Conservation (phyloP, 2,888 invertebrate genomes). For the Labia minor region DNA sequence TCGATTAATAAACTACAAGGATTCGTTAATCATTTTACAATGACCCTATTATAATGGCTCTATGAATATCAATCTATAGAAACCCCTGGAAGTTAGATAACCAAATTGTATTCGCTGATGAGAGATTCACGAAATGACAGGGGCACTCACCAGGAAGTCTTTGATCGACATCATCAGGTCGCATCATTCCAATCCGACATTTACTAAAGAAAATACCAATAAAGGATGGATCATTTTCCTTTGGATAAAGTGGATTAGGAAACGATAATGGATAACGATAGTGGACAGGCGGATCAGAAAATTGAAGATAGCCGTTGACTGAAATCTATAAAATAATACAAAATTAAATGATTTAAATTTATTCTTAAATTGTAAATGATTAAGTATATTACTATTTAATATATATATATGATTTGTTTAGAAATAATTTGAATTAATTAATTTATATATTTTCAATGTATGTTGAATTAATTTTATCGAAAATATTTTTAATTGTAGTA, state of each 20-base stretch:
- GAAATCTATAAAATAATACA: constrained; percentile 49
- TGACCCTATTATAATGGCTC: too few relatives aligned
- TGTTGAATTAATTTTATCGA: too few relatives aligned
- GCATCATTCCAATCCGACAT: constrained; percentile 64
- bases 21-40: too few relatives aligned
- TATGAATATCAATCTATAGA: background rate
- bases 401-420: too few relatives aligned
- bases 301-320: constrained; percentile 73
- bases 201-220: constrained; percentile 89
- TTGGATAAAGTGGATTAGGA: constrained; percentile 77
- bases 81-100: background rate
- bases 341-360: constrained; percentile 8
- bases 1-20: too few relatives aligned
- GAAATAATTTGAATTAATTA: too few relatives aligned
- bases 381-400: too few relatives aligned
- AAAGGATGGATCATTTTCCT: constrained; percentile 77
- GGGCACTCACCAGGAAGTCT: constrained; percentile 52
- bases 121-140: background rate
- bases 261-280: constrained; percentile 77
- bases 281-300: constrained; percentile 80
- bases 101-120: background rate
- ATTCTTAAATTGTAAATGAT: too few relatives aligned
- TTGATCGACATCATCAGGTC: constrained; percentile 62
- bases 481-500: too few relatives aligned
- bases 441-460: too few relatives aligned